These are phyloP conservation scores for Accipiter cooperii DNA, from an alignment of 2,113 vertebrate species.

Conservation along the genomic window DNA sequence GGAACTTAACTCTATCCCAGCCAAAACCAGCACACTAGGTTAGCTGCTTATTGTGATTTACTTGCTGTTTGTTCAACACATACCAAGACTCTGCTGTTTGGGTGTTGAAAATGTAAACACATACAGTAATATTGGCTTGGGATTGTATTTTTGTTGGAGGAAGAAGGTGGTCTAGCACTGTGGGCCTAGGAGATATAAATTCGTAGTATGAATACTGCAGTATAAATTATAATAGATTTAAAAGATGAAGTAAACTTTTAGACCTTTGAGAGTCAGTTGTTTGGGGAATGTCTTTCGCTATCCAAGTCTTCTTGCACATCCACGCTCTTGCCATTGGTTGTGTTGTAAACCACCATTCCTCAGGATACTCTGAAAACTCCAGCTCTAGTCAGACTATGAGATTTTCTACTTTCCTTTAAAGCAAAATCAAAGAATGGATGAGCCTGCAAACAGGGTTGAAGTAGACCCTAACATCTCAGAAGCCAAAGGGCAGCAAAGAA, in stretches of 20 bases:
- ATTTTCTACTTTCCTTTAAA: not conserved
- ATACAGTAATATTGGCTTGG: not conserved
- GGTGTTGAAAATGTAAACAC: not conserved
- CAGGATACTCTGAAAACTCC: not conserved
- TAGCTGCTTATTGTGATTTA: not conserved
- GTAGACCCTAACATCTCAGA: not conserved
- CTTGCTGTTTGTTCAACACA: not conserved
- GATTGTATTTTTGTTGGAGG: not conserved
- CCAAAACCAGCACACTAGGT: not conserved
- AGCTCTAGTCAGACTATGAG: not conserved
- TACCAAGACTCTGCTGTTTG: not conserved
- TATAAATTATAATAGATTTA: not conserved
- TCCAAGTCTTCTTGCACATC: not conserved
- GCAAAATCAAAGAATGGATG: not conserved
- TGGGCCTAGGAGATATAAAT: not conserved
- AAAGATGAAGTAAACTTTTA: not conserved
- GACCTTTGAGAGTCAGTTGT: not conserved
- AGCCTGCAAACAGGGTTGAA: not conserved
- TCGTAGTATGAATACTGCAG: not conserved
- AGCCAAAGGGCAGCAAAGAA: not conserved
- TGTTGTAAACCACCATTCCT: not conserved
- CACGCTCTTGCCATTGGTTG: rapidly evolving
- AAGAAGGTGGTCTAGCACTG: not conserved
- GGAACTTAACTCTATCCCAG: no score
- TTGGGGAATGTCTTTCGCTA: not conserved